phyloP scores from a whole-genome alignment of 2,797 vertebrate species.

The Myotis daubentonii region DNA sequence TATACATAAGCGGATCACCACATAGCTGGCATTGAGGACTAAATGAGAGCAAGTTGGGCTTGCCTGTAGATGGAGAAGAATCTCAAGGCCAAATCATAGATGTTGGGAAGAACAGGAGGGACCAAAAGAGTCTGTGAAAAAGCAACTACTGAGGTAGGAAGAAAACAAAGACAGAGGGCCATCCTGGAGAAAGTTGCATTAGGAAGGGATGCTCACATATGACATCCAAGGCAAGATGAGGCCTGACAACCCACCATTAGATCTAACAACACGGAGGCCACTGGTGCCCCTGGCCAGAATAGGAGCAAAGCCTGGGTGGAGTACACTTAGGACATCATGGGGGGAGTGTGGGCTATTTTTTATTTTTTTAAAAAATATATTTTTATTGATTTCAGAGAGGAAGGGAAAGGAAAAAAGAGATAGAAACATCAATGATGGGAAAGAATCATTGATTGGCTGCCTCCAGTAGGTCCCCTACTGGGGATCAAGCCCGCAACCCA shows the following conservation, averaged over 20 bases:
- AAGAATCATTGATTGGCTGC: too few species aligned
- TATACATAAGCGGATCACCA: neutral
- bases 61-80: neutral
- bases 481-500: too few species aligned
- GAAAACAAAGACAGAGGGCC: neutral
- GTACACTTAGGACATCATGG: neutral
- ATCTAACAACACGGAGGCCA: fast-evolving
- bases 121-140: neutral
- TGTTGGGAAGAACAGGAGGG: neutral
- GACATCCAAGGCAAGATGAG: neutral
- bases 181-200: neutral
- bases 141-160: neutral
- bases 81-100: neutral
- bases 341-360: neutral
- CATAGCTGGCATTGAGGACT: neutral
- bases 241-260: neutral
- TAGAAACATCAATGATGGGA: too few species aligned
- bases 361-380: too few species aligned
- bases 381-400: too few species aligned
- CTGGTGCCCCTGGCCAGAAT: neutral
- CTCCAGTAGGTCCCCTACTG: too few species aligned
- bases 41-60: neutral
- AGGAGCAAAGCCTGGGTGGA: neutral
- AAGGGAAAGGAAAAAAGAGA: too few species aligned
- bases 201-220: neutral